Percentiles rank a stretch among this genome's conserved stretches.
Conservation (phyloP, 35 echinoderm and acorn worm genomes). For the Chiridota heheva region DNA sequence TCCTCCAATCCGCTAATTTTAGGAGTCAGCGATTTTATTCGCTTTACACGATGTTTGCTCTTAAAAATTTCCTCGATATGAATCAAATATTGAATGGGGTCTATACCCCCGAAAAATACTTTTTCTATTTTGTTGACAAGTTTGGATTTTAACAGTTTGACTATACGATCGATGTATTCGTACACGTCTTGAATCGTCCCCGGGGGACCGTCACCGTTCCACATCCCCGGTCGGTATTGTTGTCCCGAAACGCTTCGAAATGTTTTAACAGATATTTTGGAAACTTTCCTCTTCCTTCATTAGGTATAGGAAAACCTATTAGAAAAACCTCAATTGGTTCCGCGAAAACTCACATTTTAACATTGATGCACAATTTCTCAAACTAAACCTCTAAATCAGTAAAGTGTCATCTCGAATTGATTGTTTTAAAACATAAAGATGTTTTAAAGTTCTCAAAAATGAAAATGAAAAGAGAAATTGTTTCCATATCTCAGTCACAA, state of each 20-base stretch:
- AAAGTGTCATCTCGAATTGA: background rate
- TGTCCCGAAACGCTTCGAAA: background rate
- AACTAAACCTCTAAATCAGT: background rate
- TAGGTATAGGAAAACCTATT: background rate
- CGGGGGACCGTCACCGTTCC: constrained; percentile 70
- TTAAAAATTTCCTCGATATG: constrained; percentile 96
- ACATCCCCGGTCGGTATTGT: constrained; percentile 33
- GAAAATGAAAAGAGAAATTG: too few species aligned
- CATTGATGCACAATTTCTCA: background rate
- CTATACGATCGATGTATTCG: constrained; percentile 80
- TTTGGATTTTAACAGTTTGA: constrained; percentile 67
- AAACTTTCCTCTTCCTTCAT: background rate
- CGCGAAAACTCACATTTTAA: background rate
- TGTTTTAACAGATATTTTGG: background rate
- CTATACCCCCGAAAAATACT: constrained; percentile 81
- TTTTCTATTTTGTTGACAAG: constrained; percentile 84
- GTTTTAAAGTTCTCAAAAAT: too few species aligned
- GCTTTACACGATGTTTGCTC: constrained; percentile 77
- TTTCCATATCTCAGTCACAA: too few species aligned
- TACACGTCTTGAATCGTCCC: constrained; percentile 73
- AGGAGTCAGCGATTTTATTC: constrained; percentile 66
- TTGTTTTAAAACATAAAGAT: too few species aligned
- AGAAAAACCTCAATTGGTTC: background rate
- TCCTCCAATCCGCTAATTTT: constrained; percentile 63
- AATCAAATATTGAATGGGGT: constrained; percentile 86